phyloP scores from a whole-genome alignment of 1,140 invertebrate species.

The Babylonia areolata region DNA sequence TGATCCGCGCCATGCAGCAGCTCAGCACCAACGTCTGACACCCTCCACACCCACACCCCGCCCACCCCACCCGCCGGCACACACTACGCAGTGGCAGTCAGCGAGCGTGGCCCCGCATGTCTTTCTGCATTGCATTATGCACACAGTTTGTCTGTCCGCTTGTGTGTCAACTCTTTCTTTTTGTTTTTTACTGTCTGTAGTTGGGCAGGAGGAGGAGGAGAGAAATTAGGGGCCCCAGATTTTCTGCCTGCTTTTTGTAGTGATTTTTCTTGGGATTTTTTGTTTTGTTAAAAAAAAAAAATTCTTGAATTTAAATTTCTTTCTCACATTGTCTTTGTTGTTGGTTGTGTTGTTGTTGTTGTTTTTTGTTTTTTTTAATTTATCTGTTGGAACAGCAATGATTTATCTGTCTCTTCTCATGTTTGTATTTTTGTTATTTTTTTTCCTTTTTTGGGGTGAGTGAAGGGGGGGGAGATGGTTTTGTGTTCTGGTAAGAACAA shows the following conservation, averaged over 20 bases:
- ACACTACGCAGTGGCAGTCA: neutral
- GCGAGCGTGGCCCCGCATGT: conserved; percentile 1
- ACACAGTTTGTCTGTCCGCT: no score
- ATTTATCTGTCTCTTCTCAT: neutral
- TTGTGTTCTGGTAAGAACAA: no score
- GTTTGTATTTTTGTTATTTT: neutral
- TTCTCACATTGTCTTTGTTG: no score
- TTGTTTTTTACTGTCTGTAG: no score
- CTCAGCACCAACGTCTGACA: conserved; percentile 64
- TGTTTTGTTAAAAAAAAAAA: no score
- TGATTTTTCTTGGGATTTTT: no score
- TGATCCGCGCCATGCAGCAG: conserved; percentile 78
- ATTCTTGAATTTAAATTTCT: no score
- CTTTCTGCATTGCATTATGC: conserved; percentile 16
- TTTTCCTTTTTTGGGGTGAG: neutral
- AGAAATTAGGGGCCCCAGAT: no score
- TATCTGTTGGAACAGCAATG: neutral
- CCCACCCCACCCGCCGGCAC: neutral
- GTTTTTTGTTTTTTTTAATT: neutral
- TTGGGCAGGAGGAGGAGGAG: no score
- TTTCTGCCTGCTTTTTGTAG: no score
- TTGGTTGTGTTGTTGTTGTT: neutral
- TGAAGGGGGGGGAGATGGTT: neutral
- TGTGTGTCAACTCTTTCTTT: no score
- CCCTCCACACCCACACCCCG: neutral